These are phyloP conservation scores for Melanostigma gelatinosum DNA, from an alignment of 2,113 vertebrate genomes.

Conservation along the genomic window DNA sequence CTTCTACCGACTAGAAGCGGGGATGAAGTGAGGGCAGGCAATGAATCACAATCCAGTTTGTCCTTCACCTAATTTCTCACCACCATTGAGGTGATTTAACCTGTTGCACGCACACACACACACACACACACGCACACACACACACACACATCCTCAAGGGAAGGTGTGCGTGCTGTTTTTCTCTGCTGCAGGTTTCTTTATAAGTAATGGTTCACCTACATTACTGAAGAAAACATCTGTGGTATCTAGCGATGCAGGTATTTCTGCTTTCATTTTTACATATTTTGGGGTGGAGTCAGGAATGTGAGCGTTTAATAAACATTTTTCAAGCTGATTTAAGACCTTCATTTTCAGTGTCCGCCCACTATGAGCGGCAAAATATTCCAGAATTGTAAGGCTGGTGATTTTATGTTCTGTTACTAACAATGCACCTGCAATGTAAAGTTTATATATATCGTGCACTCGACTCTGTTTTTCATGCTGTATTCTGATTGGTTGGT, in stretches of 20 bases:
- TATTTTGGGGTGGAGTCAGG: background rate
- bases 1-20: conserved; percentile 29
- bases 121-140: conserved; percentile 7
- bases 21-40: conserved; percentile 51
- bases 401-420: background rate
- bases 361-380: background rate
- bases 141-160: background rate
- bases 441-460: background rate
- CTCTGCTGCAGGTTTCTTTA: background rate
- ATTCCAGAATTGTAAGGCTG: background rate
- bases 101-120: conserved; percentile 29
- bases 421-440: background rate
- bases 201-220: background rate
- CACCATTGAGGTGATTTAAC: conserved; percentile 45
- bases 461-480: background rate
- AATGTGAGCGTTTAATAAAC: background rate
- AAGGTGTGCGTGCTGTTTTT: background rate
- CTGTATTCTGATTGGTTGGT: background rate
- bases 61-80: conserved; percentile 66
- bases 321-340: background rate
- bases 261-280: background rate
- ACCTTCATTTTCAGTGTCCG: background rate
- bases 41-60: conserved; percentile 66
- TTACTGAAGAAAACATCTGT: background rate
- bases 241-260: background rate